Base-by-base conservation (phyloP, 53 echinoderm and acorn worm species). In the Luidia sarsii region DNA sequence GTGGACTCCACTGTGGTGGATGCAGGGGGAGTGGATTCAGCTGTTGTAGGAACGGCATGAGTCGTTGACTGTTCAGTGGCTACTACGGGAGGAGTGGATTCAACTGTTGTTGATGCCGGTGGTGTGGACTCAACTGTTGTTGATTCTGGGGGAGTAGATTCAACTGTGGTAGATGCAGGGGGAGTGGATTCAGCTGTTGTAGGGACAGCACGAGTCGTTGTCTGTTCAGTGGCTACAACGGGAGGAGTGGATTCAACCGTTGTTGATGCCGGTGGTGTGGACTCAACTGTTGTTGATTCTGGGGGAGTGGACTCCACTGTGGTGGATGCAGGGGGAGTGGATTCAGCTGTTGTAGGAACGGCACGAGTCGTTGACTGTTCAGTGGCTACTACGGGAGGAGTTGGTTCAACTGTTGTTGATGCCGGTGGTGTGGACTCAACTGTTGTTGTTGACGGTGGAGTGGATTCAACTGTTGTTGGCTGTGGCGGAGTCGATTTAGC, bases 201-300 rank as follows among this genome's bases (percentile, higher is more conserved):
- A 16, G 71, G 37, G 24, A 14, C 33, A 9, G 49, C 20, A 31
- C 51, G 34, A 32, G 57, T 29, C 6, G 67, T 72, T 11, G 73
- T 55, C 2, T 21, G n/a, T n/a, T n/a, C n/a, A n/a, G n/a, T n/a
- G n/a, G n/a, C n/a, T n/a, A n/a, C n/a, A n/a, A n/a, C n/a, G n/a
- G 80, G 65, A 52, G 87, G 45, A 30, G 81, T 71, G 19, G 49
- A 50, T 37, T 81, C 71, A 1, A 37, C 45, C 34, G 86, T 80
- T 20, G 48, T 75, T 0, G 87, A 70, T 33, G 46, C n/a, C 48
- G 81, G n/a, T 16, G 50, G 57, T 6, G 87, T 80, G n/a, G 83
- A 60, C 36, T 83, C 20, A 48, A 55, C 54, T 11, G 65, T 70
- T 4, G 87, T 81, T 48, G 71, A 57, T 29, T 57, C 59, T 30